Base-by-base conservation (phyloP, 2,888 invertebrate genomes). In the Agrochola macilenta region DNA sequence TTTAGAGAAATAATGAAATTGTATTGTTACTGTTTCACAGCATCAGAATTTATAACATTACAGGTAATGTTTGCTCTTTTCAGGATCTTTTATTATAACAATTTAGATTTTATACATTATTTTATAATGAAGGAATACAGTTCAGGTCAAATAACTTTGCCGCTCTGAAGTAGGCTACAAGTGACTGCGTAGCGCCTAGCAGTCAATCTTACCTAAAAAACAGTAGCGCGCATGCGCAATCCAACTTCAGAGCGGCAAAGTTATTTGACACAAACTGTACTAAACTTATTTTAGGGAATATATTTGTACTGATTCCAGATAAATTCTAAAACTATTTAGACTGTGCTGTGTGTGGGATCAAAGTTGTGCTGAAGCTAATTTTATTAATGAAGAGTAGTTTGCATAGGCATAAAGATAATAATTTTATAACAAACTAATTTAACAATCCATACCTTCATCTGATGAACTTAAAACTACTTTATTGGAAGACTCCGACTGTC, bases 391-490 rank as follows among this genome's bases (percentile, higher is more conserved):
- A 26, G 26, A 26, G 26, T 58, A 26, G 2, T 58, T 58, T 5
- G 14, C 26, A 30, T 49, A 26, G 20, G 4, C 20, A 46, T 43
- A 26, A 5, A 17, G 43, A 26, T 20, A 26, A 26, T 65, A 23
- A 35, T n/a, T 60, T 35, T 17, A 17, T n/a, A 60, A 58, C 23
- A 23, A 52, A 52, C n/a, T n/a, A 35, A 1, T 35, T 60, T 69
- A 12, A 35, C 35, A 11, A 30, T 20, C 1, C 30, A 60, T 76
- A 81, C 89, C 94, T 90, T 95, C 95, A 81, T 95, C 95, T 52
- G 95, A 95, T 69, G 95, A 94, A 82, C 92, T 93, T 17, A 92
- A 69, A 54, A 93, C 91, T 54, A 93, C 83, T 84, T 92, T 93
- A 70, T 90, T 93, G 2, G 88, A 84, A 23, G 92, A 91, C 43